Conservation (phyloP, 2,113 vertebrate genomes). For the Eurypyga helias region DNA sequence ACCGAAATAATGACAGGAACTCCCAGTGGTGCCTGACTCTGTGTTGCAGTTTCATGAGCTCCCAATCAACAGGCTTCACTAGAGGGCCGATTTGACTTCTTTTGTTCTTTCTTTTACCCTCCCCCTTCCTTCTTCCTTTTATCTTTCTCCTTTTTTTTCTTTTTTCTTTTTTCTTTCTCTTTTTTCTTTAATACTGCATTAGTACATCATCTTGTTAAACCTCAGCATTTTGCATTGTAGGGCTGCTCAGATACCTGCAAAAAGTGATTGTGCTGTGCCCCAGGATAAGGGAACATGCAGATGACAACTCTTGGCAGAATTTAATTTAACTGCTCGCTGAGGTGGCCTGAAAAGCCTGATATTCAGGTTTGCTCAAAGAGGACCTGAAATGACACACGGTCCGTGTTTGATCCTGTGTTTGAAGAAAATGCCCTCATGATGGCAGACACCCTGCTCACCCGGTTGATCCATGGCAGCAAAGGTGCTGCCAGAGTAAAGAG, state of each 20-base stretch:
- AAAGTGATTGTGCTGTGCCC: neutral
- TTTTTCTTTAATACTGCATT: neutral
- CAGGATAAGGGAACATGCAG: neutral
- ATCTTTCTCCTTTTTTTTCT: too few species aligned
- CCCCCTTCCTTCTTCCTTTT: neutral
- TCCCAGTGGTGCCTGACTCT: neutral
- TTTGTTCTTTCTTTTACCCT: fast-evolving
- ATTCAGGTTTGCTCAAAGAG: neutral
- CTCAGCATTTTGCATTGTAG: neutral
- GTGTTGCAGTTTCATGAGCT: neutral
- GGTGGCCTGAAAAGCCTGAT: conserved; percentile 6
- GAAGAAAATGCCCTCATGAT: neutral
- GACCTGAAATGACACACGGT: neutral
- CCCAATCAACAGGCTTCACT: neutral
- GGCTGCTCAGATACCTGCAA: neutral
- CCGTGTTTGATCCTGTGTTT: neutral
- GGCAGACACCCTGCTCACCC: neutral
- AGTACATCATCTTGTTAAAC: neutral
- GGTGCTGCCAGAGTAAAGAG: neutral
- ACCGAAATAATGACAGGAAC: neutral
- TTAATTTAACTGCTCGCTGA: neutral
- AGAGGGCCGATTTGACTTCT: neutral
- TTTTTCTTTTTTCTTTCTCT: fast-evolving
- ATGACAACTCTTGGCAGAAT: neutral
- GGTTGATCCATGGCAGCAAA: neutral